Percentiles rank a stretch among this genome's conserved stretches.
These are phyloP conservation scores for Ornithoptera priamus DNA, from an alignment of 2,888 invertebrate genomes.

Conservation along the genomic window DNA sequence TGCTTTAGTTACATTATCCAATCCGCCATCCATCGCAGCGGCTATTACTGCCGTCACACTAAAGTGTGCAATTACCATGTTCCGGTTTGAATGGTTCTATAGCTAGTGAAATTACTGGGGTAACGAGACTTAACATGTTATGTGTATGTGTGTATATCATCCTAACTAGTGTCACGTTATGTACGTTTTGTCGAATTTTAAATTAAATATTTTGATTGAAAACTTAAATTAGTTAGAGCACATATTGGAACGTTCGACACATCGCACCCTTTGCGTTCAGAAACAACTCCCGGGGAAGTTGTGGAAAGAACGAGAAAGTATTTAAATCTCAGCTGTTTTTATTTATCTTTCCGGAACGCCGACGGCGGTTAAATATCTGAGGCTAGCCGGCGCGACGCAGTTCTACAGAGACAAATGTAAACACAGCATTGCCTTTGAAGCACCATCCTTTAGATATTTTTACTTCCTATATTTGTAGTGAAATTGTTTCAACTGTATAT, in stretches of 20 bases:
- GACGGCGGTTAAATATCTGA: slow-evolving; percentile 70
- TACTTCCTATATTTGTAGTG: slow-evolving; percentile 45
- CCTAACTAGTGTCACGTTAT: no score
- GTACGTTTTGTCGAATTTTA: neutral
- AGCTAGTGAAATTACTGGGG: no score
- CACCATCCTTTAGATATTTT: slow-evolving; percentile 51
- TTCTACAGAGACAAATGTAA: slow-evolving; percentile 67
- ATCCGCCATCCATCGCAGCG: neutral
- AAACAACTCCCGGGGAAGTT: slow-evolving; percentile 40
- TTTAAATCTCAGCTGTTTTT: slow-evolving; percentile 69
- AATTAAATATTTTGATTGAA: neutral
- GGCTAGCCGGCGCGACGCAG: slow-evolving; percentile 49
- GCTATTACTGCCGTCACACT: no score
- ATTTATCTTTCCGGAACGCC: slow-evolving; percentile 69
- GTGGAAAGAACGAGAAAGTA: slow-evolving; percentile 58
- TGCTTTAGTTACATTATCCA: neutral
- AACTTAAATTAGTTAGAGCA: neutral
- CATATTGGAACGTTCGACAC: neutral
- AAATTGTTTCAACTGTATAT: slow-evolving; percentile 38
- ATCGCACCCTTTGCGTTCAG: slow-evolving; percentile 10
- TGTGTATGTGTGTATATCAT: no score
- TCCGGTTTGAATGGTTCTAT: no score
- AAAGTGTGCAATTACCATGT: no score
- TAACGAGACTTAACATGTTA: no score
- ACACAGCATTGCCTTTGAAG: slow-evolving; percentile 69